Evolutionary conservation across 2,113 vertebrate species (phyloP).

Genomic region (Galbula dea): DNA sequence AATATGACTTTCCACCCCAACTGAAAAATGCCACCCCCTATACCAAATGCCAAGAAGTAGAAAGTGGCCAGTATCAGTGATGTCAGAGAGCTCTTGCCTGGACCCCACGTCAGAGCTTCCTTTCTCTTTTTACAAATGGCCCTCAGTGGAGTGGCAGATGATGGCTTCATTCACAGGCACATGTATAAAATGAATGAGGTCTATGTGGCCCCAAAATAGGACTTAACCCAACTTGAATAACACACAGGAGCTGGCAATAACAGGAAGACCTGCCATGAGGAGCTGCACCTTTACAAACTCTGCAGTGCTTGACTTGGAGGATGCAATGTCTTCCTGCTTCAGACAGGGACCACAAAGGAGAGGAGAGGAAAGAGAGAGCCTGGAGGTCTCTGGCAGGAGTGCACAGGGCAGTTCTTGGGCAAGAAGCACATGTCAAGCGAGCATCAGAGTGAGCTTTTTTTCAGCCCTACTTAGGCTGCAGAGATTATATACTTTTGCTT

Average conservation of each 20-base stretch:
- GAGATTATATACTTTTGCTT: background rate
- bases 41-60: background rate
- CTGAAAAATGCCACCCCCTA: background rate
- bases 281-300: background rate
- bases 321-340: background rate
- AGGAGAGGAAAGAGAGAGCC: background rate
- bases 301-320: fast-evolving
- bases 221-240: background rate
- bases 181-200: background rate
- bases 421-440: background rate
- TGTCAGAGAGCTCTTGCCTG: background rate
- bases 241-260: background rate
- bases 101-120: background rate
- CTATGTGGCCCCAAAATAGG: background rate
- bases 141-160: background rate
- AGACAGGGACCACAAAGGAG: background rate
- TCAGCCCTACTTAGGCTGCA: background rate
- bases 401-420: background rate
- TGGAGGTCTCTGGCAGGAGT: background rate
- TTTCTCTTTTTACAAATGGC: background rate
- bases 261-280: background rate
- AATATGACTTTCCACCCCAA: background rate
- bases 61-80: fast-evolving
- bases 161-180: background rate
- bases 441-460: background rate